Conservation (phyloP, 2,113 vertebrate genomes). For the Sturnus vulgaris region DNA sequence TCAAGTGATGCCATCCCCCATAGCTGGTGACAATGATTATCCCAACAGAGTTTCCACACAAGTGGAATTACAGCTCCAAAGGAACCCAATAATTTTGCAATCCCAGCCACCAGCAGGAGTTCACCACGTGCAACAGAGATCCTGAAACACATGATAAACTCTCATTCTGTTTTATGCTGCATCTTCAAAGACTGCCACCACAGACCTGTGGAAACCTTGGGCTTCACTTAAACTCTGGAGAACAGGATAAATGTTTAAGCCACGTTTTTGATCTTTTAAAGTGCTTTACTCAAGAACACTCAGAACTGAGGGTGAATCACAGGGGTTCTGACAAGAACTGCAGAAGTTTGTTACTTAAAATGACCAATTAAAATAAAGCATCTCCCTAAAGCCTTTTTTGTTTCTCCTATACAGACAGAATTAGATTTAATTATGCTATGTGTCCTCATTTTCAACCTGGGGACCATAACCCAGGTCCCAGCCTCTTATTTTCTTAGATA, state of each 20-base stretch:
- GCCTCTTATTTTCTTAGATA: not conserved
- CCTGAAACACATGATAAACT: not conserved
- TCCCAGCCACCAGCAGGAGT: not conserved
- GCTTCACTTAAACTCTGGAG: not conserved
- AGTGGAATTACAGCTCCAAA: not conserved
- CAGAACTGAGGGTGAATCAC: not conserved
- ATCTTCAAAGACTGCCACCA: not conserved
- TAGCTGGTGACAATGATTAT: rapidly evolving
- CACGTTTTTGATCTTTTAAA: not conserved
- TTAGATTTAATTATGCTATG: not conserved
- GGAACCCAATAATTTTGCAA: not conserved
- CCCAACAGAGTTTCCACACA: not conserved
- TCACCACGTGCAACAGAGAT: not conserved
- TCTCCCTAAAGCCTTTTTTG: not conserved
- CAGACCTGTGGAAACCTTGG: not conserved
- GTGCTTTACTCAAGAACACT: not conserved
- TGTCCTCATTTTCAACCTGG: not conserved
- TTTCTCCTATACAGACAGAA: not conserved
- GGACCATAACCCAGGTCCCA: not conserved
- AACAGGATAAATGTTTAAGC: not conserved
- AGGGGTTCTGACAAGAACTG: not conserved
- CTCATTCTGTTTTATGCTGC: conserved; percentile 25
- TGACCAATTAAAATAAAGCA: not conserved
- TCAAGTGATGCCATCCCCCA: too few species aligned
- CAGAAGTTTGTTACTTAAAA: not conserved